phyloP scores from a whole-genome alignment of 2,797 vertebrate species.

The Hippopotamyrus pictus region DNA sequence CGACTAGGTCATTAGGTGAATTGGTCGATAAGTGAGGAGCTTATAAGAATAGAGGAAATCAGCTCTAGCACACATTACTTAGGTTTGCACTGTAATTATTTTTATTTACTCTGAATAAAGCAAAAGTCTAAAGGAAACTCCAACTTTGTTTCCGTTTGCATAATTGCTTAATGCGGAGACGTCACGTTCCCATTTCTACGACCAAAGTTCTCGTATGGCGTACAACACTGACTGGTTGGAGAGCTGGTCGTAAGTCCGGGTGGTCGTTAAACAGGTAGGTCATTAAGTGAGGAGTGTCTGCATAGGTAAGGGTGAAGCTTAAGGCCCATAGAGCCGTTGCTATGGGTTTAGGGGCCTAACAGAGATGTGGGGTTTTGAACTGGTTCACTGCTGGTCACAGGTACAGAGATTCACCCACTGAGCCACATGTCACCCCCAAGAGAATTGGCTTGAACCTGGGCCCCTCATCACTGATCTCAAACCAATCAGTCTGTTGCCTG shows the following conservation, averaged over 20 bases:
- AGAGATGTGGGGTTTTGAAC: not conserved
- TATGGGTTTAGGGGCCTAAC: not conserved
- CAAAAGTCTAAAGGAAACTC: not conserved
- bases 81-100: not conserved
- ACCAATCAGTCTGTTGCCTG: not conserved
- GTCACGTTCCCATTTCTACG: not conserved
- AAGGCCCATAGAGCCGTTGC: not conserved
- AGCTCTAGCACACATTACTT: not conserved
- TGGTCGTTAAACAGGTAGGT: not conserved
- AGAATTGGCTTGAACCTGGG: not conserved
- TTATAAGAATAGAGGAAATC: not conserved
- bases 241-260: too few relatives aligned
- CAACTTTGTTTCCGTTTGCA: not conserved
- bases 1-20: not conserved
- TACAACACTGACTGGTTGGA: too few relatives aligned
- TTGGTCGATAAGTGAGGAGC: not conserved
- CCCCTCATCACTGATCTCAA: not conserved
- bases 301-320: not conserved
- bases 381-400: not conserved
- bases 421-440: not conserved
- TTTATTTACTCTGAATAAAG: not conserved
- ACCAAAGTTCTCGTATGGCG: too few relatives aligned
- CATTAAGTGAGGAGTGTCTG: not conserved
- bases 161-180: not conserved
- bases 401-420: not conserved